Evolutionary conservation across 2,888 invertebrate genomes (phyloP), one percentile per base, ranked within the genome.

Genomic region (Cylindroiulus punctatus): DNA sequence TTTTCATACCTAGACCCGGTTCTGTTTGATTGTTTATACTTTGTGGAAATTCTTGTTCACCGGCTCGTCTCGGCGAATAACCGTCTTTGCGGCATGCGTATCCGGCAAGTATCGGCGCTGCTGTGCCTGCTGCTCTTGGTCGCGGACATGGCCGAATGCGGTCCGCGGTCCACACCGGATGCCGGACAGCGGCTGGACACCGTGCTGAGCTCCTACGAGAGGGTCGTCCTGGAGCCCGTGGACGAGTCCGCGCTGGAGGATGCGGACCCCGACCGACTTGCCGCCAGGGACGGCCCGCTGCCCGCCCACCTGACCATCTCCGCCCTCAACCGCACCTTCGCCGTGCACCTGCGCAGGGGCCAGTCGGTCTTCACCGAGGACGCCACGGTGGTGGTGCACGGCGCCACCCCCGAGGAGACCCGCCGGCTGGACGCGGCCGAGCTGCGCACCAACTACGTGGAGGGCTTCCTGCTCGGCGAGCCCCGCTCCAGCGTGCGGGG

Each of bases 361-460:
- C 22, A 81, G 22, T 10, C 36, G 8, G 44, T 81, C 8, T 44
- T 44, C 30, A 81, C 86, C 40, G 32, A 26, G 3, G 86, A 86
- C 19, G 86, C 86, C 86, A 40, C 19, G 42, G 44, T 86, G 4
- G 65, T 81, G 17, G 44, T 86, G n/a, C 76, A 42, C 36, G 57
- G 42, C 7, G 10, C 2, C 26, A 26, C 22, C 26, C 4, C 19
- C 1, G 81, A 81, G 26, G 36, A 44, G 1, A 2, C 0, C 14
- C 0, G 1, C 42, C 44, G 42, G 44, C 40, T 86, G 19, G 36
- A 40, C 32, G 86, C 86, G 0, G 30, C 22, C 3, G 40, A 86
- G 8, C 17, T 86, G 4, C 1, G 30, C 47, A 86, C 76, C 42
- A n/a, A 42, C 14, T 42, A n/a, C 36, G 86, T 86, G 22, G 81